phyloP scores from a whole-genome alignment of 2,113 vertebrate species.

The Natator depressus region DNA sequence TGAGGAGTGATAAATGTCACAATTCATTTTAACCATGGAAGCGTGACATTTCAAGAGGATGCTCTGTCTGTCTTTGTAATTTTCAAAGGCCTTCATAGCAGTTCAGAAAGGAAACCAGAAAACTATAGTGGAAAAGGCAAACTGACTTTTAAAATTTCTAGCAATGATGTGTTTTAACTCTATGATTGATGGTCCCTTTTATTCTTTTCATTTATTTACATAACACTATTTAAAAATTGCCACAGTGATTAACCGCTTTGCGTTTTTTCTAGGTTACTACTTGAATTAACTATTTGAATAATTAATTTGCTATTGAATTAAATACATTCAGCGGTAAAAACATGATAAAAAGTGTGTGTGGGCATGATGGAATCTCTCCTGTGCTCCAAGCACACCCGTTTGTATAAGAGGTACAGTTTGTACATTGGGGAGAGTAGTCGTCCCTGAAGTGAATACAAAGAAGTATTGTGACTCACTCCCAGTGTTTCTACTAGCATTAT shows the following conservation, averaged over 20 bases:
- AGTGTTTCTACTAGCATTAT: conserved; percentile 54
- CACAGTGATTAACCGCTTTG: neutral
- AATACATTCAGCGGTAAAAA: neutral
- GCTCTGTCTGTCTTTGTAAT: neutral
- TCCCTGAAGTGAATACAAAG: conserved; percentile 25
- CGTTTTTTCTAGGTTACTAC: neutral
- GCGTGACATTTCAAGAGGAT: neutral
- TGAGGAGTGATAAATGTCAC: neutral
- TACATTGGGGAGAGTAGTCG: neutral
- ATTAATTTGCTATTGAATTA: neutral
- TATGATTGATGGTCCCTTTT: neutral
- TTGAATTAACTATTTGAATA: conserved; percentile 3
- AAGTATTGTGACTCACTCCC: conserved; percentile 35
- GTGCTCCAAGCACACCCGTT: neutral
- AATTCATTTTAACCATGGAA: neutral
- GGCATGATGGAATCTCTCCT: neutral
- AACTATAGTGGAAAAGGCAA: neutral
- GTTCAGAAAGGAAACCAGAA: neutral
- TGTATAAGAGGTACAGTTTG: neutral
- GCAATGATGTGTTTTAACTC: neutral
- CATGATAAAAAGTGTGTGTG: neutral
- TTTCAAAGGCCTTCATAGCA: neutral
- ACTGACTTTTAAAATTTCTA: neutral
- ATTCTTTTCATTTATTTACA: neutral
- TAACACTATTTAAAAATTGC: neutral